Conservation (phyloP, 1,140 invertebrate species). For the Camponotus floridanus region DNA sequence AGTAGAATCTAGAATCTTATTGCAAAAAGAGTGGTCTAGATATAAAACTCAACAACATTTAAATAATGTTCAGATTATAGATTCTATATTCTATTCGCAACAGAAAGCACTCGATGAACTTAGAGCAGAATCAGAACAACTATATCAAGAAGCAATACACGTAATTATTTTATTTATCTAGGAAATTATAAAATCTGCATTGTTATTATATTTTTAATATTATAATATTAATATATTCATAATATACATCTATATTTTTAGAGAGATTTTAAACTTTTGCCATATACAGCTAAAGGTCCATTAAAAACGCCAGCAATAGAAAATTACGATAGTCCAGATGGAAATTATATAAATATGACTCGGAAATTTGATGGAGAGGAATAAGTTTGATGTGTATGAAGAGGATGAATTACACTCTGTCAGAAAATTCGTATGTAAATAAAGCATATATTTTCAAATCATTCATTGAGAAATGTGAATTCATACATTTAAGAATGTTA, state of each 20-base stretch:
- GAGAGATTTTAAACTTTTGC: conserved; percentile 90
- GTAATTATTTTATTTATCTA: conserved; percentile 83
- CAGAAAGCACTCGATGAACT: conserved; percentile 92
- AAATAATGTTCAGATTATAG: conserved; percentile 89
- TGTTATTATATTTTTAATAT: background rate
- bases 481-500: conserved; percentile 47
- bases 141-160: conserved; percentile 94
- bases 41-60: conserved; percentile 90
- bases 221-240: background rate
- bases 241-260: conserved; percentile 83
- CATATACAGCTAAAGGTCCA: conserved; percentile 90
- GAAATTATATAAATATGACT: conserved; percentile 93
- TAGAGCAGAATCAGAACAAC: conserved; percentile 91
- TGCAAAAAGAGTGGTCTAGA: conserved; percentile 91
- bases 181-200: background rate
- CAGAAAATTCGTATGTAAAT: background rate
- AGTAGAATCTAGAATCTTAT: conserved; percentile 86
- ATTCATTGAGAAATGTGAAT: conserved; percentile 2
- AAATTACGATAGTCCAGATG: conserved; percentile 92
- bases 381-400: conserved; percentile 10
- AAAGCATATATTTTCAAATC: conserved; percentile 40
- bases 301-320: conserved; percentile 92
- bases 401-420: conserved; percentile 1
- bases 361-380: conserved; percentile 88
- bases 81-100: conserved; percentile 90